These are phyloP conservation scores for Chironomus tepperi DNA, from an alignment of 1,140 invertebrate genomes.

Conservation along the genomic window DNA sequence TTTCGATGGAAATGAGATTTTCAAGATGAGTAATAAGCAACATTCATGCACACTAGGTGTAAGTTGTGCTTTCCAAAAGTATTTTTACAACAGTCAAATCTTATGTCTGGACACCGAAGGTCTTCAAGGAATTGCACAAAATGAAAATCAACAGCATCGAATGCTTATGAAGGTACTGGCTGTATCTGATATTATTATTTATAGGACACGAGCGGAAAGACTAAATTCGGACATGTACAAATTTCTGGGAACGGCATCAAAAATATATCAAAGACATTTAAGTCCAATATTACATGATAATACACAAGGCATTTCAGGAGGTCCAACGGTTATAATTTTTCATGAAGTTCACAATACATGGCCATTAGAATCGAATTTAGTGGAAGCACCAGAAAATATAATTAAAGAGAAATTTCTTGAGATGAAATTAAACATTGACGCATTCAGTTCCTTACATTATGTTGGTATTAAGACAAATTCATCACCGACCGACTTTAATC, in stretches of 20 bases:
- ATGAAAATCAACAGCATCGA: constrained; percentile 61
- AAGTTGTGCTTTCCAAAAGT: constrained; percentile 65
- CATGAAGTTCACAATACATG: constrained; percentile 70
- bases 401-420: constrained; percentile 54
- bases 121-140: constrained; percentile 46
- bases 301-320: constrained; percentile 46
- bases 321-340: constrained; percentile 69
- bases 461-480: constrained; percentile 50
- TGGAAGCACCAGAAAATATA: constrained; percentile 56
- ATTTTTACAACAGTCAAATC: constrained; percentile 43
- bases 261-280: constrained; percentile 68
- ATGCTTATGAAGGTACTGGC: constrained; percentile 71
- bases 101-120: constrained; percentile 78
- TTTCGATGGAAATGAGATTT: constrained; percentile 65
- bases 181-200: constrained; percentile 74
- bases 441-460: constrained; percentile 66
- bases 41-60: constrained; percentile 70
- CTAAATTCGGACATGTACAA: constrained; percentile 70
- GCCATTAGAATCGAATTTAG: constrained; percentile 36
- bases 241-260: constrained; percentile 69
- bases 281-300: constrained; percentile 50
- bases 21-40: constrained; percentile 62
- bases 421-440: constrained; percentile 54
- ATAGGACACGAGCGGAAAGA: constrained; percentile 66
- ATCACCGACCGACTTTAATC: constrained; percentile 45